Conservation (phyloP, 2,888 invertebrate species). For the Dyspetes luteomarginatus region DNA sequence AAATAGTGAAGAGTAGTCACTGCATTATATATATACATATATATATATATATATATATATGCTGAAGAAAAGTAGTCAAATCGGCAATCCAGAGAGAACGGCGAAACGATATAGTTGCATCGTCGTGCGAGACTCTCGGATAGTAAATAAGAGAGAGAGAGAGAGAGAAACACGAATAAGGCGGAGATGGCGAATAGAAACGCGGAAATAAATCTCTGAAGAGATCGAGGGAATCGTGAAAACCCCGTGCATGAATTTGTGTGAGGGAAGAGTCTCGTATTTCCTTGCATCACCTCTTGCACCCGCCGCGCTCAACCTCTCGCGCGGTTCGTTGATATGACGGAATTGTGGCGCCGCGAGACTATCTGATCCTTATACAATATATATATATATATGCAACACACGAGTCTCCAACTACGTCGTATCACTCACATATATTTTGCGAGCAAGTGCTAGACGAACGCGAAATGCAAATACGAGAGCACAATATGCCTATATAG, state of each 20-base stretch:
- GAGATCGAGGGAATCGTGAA: conserved; percentile 53
- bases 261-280: conserved; percentile 48
- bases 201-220: conserved; percentile 60
- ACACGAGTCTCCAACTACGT: conserved; percentile 5
- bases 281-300: conserved; percentile 36
- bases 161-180: conserved; percentile 57
- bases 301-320: conserved; percentile 38
- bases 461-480: background rate
- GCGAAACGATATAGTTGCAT: conserved; percentile 12
- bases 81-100: conserved; percentile 5
- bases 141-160: conserved; percentile 28
- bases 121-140: conserved; percentile 5
- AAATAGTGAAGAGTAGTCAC: too few relatives aligned
- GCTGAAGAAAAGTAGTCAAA: background rate
- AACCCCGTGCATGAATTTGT: conserved; percentile 7
- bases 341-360: conserved; percentile 61
- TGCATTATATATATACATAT: background rate
- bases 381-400: background rate
- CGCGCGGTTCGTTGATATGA: conserved; percentile 42
- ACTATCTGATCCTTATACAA: conserved; percentile 35
- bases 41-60: background rate
- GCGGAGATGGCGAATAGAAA: conserved; percentile 62
- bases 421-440: conserved; percentile 45
- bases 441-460: conserved; percentile 16
- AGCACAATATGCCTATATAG: too few relatives aligned